Evolutionary conservation across 2,113 vertebrate species (phyloP).

Genomic region (Dipodomys ordii): DNA sequence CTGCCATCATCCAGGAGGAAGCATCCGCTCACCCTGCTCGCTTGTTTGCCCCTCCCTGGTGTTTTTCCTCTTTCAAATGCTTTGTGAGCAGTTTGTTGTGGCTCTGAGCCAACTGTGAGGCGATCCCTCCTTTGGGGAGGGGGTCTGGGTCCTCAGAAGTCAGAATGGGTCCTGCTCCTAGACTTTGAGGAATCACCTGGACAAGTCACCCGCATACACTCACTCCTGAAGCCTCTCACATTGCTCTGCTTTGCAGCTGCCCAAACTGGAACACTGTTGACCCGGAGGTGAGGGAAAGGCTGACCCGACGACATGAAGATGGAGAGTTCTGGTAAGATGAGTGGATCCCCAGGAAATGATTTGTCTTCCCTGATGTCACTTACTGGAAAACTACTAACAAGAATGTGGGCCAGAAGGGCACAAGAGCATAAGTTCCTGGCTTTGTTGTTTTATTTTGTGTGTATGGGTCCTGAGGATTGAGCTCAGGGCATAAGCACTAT

Average conservation of each 20-base stretch:
- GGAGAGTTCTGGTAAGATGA: slow-evolving; percentile 94
- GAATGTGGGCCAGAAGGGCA: not conserved
- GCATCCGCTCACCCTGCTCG: not conserved
- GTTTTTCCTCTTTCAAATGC: not conserved
- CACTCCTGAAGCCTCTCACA: not conserved
- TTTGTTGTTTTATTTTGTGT: not conserved
- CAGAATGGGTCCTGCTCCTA: not conserved
- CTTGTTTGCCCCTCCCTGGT: not conserved
- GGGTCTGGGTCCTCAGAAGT: not conserved
- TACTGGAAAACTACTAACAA: not conserved
- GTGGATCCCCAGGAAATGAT: rapidly evolving
- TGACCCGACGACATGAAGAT: slow-evolving; percentile 90
- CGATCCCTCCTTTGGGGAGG: not conserved
- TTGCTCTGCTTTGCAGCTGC: slow-evolving; percentile 85
- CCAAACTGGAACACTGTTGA: slow-evolving; percentile 91
- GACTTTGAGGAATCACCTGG: not conserved
- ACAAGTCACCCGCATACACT: rapidly evolving
- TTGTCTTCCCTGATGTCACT: not conserved
- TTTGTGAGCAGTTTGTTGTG: not conserved
- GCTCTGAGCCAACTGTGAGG: not conserved
- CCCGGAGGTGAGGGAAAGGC: slow-evolving; percentile 87
- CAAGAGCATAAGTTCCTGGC: rapidly evolving
- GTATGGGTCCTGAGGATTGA: too few species aligned
- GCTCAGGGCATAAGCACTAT: too few species aligned
- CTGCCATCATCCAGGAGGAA: not conserved